These are phyloP conservation scores for Florisuga fusca DNA, from an alignment of 2,797 vertebrate genomes.

Conservation along the genomic window DNA sequence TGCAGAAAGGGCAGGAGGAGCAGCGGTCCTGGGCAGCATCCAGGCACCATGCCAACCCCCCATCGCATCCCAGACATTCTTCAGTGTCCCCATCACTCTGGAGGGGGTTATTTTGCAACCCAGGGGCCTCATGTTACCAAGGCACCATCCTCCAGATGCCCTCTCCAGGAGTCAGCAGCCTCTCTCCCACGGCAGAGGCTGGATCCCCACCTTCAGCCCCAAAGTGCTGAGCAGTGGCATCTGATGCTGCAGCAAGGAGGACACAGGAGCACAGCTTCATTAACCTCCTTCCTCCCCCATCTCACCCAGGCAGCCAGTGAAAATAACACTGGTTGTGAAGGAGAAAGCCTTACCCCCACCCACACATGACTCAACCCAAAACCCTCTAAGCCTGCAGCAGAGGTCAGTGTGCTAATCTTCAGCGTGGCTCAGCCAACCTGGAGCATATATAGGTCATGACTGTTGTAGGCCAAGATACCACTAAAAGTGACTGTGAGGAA, in stretches of 20 bases:
- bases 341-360: neutral
- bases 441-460: accelerated
- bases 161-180: neutral
- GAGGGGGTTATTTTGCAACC: neutral
- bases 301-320: neutral
- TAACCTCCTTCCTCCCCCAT: neutral
- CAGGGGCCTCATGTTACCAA: neutral
- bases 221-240: neutral
- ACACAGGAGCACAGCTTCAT: accelerated
- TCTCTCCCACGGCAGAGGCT: neutral
- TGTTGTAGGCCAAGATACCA: neutral
- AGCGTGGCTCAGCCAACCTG: neutral
- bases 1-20: neutral
- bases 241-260: neutral
- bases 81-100: too few species aligned
- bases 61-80: accelerated
- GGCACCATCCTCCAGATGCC: neutral
- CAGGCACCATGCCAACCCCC: neutral
- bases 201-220: accelerated
- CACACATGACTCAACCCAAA: neutral
- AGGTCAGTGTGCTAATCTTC: neutral
- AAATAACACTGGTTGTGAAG: neutral
- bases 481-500: neutral
- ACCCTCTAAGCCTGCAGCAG: neutral
- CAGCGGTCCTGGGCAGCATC: accelerated